phyloP scores from a whole-genome alignment of 2,113 vertebrate genomes.

The rat (Rattus norvegicus) region DNA sequence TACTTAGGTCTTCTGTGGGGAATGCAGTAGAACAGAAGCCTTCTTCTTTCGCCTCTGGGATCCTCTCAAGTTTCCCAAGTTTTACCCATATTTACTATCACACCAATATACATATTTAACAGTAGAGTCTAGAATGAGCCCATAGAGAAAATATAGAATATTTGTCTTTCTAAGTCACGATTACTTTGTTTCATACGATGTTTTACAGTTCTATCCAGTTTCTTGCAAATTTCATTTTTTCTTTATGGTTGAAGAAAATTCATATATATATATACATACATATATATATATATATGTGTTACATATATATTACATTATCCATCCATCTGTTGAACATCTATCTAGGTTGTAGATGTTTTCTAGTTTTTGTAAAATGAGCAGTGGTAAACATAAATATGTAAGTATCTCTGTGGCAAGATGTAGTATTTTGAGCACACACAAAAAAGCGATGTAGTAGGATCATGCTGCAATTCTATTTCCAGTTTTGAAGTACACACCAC shows the following conservation, averaged over 20 bases:
- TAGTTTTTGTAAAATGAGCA: not conserved
- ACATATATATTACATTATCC: not conserved
- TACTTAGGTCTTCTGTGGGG: not conserved
- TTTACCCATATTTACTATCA: not conserved
- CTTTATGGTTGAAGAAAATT: not conserved
- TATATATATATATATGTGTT: no score
- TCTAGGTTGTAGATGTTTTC: not conserved
- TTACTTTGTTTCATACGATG: not conserved
- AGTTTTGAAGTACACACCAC: not conserved
- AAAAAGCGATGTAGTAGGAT: not conserved
- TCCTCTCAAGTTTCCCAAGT: not conserved
- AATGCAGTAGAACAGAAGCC: not conserved
- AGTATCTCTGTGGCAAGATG: not conserved
- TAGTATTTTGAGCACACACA: not conserved
- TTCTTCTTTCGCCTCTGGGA: not conserved
- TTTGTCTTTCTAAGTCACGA: not conserved
- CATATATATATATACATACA: no score
- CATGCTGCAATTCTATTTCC: not conserved
- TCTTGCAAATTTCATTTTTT: not conserved
- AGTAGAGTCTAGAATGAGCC: not conserved
- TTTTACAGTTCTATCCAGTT: not conserved
- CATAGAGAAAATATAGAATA: not conserved
- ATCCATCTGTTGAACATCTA: not conserved
- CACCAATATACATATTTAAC: not conserved
- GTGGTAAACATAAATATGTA: not conserved